Conservation (phyloP, 1,140 invertebrate species). For the Metaphire vulgaris region DNA sequence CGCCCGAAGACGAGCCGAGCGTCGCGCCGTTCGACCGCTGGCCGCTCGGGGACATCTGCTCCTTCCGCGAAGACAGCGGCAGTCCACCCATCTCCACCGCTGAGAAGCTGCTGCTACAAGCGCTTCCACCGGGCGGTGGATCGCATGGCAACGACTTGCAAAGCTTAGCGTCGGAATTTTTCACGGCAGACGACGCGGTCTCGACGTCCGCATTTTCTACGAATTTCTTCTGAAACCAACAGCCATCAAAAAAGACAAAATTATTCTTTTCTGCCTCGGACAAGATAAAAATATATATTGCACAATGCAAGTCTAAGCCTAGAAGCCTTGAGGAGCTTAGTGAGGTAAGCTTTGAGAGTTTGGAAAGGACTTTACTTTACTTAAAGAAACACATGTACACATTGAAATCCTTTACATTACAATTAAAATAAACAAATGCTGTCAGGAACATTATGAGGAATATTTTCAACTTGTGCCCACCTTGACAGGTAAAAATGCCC, state of each 20-base stretch:
- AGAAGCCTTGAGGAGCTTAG: no score
- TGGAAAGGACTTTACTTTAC: not conserved
- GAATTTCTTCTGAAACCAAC: no score
- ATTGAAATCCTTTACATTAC: no score
- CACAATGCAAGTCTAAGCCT: no score
- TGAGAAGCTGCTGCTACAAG: not conserved
- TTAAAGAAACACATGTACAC: not conserved
- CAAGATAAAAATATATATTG: no score
- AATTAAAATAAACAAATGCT: not conserved
- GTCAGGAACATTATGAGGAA: not conserved
- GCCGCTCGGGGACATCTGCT: not conserved
- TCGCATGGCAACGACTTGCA: not conserved
- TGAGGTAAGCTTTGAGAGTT: no score
- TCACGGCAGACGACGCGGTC: no score
- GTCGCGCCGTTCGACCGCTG: not conserved
- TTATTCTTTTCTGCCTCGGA: no score
- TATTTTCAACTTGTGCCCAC: no score
- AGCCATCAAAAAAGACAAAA: no score
- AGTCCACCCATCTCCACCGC: not conserved
- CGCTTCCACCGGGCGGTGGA: not conserved
- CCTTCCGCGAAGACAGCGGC: not conserved
- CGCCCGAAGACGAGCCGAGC: not conserved
- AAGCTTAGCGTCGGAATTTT: not conserved
- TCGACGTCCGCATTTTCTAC: no score
- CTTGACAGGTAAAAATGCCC: conserved; percentile 61